These are phyloP conservation scores for Drosophila bunnanda DNA, from an alignment of 2,888 invertebrate genomes.

Conservation along the genomic window DNA sequence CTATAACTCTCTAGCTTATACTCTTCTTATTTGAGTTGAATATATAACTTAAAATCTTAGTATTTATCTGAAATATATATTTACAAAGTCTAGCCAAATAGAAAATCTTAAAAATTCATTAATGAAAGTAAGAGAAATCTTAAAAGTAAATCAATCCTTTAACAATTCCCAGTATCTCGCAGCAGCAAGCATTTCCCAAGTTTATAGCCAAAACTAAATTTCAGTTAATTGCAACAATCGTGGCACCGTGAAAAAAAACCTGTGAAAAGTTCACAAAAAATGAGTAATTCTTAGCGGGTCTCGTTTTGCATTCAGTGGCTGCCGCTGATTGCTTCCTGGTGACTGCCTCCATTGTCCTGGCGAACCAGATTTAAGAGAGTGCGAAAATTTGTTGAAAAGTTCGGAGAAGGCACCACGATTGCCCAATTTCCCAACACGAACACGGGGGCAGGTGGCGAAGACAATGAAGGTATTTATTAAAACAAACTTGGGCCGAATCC, in stretches of 20 bases:
- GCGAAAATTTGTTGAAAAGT: slow-evolving; percentile 65
- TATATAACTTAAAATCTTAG: no score
- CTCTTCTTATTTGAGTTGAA: no score
- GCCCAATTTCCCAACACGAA: slow-evolving; percentile 35
- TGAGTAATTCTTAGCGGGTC: slow-evolving; percentile 53
- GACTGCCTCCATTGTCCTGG: slow-evolving; percentile 63
- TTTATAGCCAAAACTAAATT: slow-evolving; percentile 38
- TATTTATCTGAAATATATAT: not conserved
- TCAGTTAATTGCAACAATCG: slow-evolving; percentile 57
- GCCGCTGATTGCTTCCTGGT: slow-evolving; percentile 73
- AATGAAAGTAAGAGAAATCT: not conserved
- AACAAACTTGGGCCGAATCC: slow-evolving; percentile 67
- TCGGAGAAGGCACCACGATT: slow-evolving; percentile 23
- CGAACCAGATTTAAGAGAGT: slow-evolving; percentile 54
- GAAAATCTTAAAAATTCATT: not conserved
- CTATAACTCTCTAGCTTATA: not conserved
- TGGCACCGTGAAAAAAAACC: slow-evolving; percentile 24
- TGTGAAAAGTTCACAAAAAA: slow-evolving; percentile 46
- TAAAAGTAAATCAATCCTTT: not conserved
- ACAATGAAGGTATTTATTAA: slow-evolving; percentile 81
- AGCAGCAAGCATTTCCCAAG: slow-evolving; percentile 18
- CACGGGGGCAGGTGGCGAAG: slow-evolving; percentile 61
- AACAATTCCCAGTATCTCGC: slow-evolving; percentile 8
- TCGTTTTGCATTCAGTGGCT: slow-evolving; percentile 50
- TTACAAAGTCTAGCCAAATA: not conserved